A percentile compares a stretch with the other conserved stretches of the same genome.
phyloP scores from a whole-genome alignment of 2,113 vertebrate species.

The Dipodomys spectabilis region DNA sequence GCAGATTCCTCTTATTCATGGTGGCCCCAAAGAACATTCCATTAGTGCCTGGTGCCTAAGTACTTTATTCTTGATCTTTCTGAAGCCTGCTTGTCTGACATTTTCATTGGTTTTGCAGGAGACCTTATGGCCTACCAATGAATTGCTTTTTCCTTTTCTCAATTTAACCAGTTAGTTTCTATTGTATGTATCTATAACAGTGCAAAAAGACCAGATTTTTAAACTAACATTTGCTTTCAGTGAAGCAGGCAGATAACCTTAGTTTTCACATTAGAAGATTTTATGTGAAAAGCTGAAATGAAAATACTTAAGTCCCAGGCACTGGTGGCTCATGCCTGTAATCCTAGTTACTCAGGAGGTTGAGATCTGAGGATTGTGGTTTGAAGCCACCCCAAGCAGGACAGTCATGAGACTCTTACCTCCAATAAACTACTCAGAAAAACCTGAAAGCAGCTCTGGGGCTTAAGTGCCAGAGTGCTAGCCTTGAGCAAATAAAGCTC shows the following conservation, averaged over 20 bases:
- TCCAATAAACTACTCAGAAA: too few relatives aligned
- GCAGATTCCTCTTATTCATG: not conserved
- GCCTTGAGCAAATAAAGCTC: too few relatives aligned
- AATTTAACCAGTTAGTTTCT: not conserved
- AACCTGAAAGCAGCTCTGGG: too few relatives aligned
- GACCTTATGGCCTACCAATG: not conserved
- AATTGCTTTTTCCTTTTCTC: not conserved
- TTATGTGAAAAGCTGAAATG: not conserved
- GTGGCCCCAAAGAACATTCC: constrained; percentile 42
- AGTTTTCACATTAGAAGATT: not conserved
- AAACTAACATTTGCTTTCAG: not conserved
- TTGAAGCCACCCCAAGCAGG: too few relatives aligned
- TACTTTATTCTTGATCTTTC: not conserved
- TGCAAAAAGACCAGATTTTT: not conserved
- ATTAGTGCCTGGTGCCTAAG: not conserved
- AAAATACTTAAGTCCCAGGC: too few relatives aligned
- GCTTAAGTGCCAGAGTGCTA: too few relatives aligned
- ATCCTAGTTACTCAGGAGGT: too few relatives aligned
- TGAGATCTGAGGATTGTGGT: too few relatives aligned
- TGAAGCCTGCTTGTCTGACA: not conserved
- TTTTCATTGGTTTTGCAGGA: not conserved
- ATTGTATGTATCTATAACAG: not conserved
- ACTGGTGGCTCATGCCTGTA: too few relatives aligned
- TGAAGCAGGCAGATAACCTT: not conserved
- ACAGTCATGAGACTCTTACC: too few relatives aligned